These are phyloP conservation scores for Leptodactylus fuscus DNA, from an alignment of 2,113 vertebrate genomes.

Conservation along the genomic window DNA sequence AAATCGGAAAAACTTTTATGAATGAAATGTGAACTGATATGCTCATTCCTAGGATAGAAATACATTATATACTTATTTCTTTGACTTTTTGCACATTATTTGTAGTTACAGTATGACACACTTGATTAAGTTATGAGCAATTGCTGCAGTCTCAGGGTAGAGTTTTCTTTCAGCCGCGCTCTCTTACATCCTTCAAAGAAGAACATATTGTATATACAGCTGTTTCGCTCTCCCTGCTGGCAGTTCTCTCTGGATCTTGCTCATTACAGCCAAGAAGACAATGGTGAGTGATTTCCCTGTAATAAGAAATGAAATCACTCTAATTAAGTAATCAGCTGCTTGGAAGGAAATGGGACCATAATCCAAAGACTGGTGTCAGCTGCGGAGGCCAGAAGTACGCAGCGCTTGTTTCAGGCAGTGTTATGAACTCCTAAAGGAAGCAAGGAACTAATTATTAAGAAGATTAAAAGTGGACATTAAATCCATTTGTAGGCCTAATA, in stretches of 20 bases:
- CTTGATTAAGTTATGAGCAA: neutral
- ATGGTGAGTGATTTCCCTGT: conserved; percentile 51
- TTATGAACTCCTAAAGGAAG: neutral
- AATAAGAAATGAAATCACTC: conserved; percentile 54
- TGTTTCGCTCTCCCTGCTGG: conserved; percentile 38
- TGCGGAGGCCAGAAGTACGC: neutral
- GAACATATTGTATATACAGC: conserved; percentile 54
- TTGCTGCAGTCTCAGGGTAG: neutral
- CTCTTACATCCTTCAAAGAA: conserved; percentile 1
- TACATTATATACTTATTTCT: neutral
- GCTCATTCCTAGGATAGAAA: neutral
- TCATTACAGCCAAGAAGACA: conserved; percentile 46
- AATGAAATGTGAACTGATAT: neutral
- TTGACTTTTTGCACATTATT: neutral
- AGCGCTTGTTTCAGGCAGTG: neutral
- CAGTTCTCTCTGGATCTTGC: conserved; percentile 36
- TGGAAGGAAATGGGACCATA: conserved; percentile 26
- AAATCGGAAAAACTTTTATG: no score
- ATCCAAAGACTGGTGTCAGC: conserved; percentile 23
- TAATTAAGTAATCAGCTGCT: conserved; percentile 53
- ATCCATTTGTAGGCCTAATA: no score
- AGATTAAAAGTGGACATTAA: no score
- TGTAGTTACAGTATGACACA: neutral
- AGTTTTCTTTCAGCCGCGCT: neutral
- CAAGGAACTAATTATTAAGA: neutral